A percentile compares a stretch with the other conserved stretches of the same genome.
Conservation (phyloP, 2,888 invertebrate genomes). For the Amphipoea oculea region DNA sequence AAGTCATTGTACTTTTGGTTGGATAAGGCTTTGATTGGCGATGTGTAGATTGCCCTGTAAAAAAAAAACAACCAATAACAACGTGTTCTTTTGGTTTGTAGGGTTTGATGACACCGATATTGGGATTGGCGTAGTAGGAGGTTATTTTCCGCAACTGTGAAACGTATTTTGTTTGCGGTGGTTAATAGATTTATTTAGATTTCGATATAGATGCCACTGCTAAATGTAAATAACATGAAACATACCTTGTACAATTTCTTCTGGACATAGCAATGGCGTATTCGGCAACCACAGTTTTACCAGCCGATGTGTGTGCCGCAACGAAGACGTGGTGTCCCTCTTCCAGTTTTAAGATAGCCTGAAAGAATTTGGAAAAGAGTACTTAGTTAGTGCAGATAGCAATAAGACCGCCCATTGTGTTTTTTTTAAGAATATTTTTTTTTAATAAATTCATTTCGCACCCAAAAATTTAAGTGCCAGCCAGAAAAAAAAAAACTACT, state of each 20-base stretch:
- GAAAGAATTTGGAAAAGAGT: slow-evolving; percentile 24
- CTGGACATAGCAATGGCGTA: slow-evolving; percentile 99
- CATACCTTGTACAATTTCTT: slow-evolving; percentile 95
- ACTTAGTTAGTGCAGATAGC: too few species aligned
- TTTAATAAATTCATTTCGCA: too few species aligned
- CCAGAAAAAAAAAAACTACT: too few species aligned
- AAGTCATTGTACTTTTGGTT: slow-evolving; percentile 99
- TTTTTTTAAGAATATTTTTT: too few species aligned
- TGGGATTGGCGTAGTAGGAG: neutral
- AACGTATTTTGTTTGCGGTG: too few species aligned
- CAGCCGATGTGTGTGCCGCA: slow-evolving; percentile 99
- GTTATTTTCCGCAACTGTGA: too few species aligned
- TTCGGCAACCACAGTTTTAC: slow-evolving; percentile 99
- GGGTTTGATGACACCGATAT: neutral
- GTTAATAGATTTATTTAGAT: too few species aligned
- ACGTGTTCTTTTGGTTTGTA: neutral
- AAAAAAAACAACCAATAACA: neutral
- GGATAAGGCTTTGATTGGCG: slow-evolving; percentile 99
- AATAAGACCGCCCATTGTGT: too few species aligned
- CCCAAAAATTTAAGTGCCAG: too few species aligned
- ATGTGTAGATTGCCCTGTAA: slow-evolving; percentile 97
- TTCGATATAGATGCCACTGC: neutral
- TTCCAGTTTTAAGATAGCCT: slow-evolving; percentile 98
- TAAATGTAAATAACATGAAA: neutral
- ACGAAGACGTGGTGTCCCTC: slow-evolving; percentile 99